A percentile compares a stretch with the other conserved stretches of the same genome.
Evolutionary conservation across 2,797 vertebrate genomes (phyloP).

Genomic region (Coluber constrictor): DNA sequence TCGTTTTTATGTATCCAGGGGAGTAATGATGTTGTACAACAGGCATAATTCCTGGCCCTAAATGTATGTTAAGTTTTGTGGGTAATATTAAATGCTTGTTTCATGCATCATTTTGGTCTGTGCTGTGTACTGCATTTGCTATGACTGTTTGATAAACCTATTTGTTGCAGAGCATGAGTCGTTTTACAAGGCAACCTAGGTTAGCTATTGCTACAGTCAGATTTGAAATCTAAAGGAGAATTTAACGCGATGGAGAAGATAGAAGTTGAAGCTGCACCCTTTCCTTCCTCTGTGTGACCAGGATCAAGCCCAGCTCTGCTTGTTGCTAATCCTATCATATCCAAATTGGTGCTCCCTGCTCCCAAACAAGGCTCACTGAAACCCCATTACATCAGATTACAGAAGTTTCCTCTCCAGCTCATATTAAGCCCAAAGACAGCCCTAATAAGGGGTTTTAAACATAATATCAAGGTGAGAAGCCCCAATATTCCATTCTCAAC

Average conservation of each 20-base stretch:
- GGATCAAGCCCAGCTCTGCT: not conserved
- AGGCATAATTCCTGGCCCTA: constrained; percentile 24
- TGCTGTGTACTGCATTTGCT: constrained; percentile 4
- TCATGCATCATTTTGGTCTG: constrained; percentile 17
- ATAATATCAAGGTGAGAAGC: not conserved
- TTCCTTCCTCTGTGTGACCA: not conserved
- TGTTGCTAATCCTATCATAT: not conserved
- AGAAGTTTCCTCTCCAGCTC: not conserved
- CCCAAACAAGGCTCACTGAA: not conserved
- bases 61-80: not conserved
- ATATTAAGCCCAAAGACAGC: not conserved
- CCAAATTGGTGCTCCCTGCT: not conserved
- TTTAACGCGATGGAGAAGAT: accelerated
- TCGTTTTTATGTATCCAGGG: constrained; percentile 38
- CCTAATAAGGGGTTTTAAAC: not conserved
- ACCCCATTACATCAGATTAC: not conserved
- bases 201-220: not conserved
- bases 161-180: not conserved
- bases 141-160: not conserved
- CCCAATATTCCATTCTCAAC: not conserved
- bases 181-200: not conserved
- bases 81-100: constrained; percentile 28
- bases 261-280: not conserved
- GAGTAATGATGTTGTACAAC: constrained; percentile 42
- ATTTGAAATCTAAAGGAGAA: accelerated